phyloP scores from a whole-genome alignment of 2,888 invertebrate species.

The Steinernema hermaphroditum region DNA sequence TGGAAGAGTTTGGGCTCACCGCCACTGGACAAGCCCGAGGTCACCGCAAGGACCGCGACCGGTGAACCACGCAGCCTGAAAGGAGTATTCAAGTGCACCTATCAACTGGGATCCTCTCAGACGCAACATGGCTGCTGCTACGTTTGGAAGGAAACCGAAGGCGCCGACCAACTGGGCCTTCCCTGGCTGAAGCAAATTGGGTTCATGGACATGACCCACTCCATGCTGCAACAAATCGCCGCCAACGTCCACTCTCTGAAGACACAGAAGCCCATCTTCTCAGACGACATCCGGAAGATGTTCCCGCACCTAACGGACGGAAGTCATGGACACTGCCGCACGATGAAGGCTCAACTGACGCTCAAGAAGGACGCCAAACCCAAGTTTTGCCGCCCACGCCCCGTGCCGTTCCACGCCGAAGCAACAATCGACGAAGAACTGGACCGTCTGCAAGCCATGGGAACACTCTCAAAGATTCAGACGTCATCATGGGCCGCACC shows the following conservation, averaged over 20 bases:
- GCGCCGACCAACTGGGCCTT: neutral
- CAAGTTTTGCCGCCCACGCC: slow-evolving; percentile 40
- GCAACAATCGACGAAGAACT: slow-evolving; percentile 42
- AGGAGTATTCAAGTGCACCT: neutral
- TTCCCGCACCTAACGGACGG: slow-evolving; percentile 30
- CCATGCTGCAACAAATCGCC: no score
- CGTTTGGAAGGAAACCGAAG: neutral
- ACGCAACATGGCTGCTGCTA: neutral
- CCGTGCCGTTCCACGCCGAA: slow-evolving; percentile 41
- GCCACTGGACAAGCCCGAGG: neutral
- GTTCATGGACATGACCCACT: neutral
- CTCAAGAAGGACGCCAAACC: slow-evolving; percentile 40
- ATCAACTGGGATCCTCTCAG: neutral
- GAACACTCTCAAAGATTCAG: slow-evolving; percentile 37
- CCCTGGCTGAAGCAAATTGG: neutral
- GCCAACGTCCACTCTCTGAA: no score
- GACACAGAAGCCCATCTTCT: neutral
- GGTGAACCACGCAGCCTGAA: neutral
- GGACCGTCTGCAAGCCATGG: slow-evolving; percentile 36
- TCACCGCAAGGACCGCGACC: neutral
- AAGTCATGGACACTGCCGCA: slow-evolving; percentile 36
- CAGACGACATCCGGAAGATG: neutral
- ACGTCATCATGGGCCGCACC: slow-evolving; percentile 49
- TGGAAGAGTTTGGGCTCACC: slow-evolving; percentile 20
- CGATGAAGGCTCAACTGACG: slow-evolving; percentile 36